A percentile compares a stretch with the other conserved stretches of the same genome.
Evolutionary conservation across 1,140 invertebrate genomes (phyloP).

Genomic region (Lepidurus arcticus): DNA sequence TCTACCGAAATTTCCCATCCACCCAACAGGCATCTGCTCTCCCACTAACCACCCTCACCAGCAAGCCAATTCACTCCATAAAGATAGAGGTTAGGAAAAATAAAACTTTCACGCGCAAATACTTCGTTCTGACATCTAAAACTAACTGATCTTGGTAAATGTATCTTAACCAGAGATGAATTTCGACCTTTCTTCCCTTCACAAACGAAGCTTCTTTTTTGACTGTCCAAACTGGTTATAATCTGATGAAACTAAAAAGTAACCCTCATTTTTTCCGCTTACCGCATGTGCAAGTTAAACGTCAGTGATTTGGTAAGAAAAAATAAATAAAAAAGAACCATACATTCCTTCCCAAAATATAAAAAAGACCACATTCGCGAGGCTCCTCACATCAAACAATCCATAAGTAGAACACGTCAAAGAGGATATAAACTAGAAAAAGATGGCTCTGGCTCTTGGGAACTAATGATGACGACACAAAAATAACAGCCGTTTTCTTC

Average conservation of each 20-base stretch:
- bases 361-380: not conserved
- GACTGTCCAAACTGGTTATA: not conserved
- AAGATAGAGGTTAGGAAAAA: no score
- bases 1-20: not conserved
- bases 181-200: not conserved
- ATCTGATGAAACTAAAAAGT: not conserved
- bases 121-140: no score
- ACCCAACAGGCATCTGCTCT: not conserved
- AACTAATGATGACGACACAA: not conserved
- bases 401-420: not conserved
- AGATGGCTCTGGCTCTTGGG: not conserved
- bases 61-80: not conserved
- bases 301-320: not conserved
- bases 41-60: not conserved
- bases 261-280: not conserved
- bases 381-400: conserved; percentile 6
- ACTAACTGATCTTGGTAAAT: no score
- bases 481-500: no score
- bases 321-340: not conserved
- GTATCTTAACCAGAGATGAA: no score
- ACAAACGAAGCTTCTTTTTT: not conserved
- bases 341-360: not conserved
- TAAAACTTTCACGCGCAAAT: no score
- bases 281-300: not conserved
- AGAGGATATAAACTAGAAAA: not conserved